phyloP scores from a whole-genome alignment of 2,888 invertebrate species.

The Cryptosula pallasiana region DNA sequence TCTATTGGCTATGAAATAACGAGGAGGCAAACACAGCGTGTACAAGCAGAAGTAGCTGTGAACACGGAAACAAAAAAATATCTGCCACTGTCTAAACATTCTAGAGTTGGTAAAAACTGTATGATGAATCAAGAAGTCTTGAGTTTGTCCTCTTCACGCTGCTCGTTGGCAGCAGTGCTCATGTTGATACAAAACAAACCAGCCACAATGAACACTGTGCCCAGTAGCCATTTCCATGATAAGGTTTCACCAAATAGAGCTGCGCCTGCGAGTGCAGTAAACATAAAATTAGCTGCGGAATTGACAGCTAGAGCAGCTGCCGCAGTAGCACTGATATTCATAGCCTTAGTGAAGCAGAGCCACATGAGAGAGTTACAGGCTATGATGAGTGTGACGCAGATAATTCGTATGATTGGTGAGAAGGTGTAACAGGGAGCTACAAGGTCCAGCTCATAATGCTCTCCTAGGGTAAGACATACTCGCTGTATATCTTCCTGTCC shows the following conservation, averaged over 20 bases:
- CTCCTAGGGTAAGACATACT: not conserved
- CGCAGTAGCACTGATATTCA: constrained; percentile 9
- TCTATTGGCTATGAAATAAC: too few species aligned
- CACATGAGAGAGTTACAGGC: constrained; percentile 16
- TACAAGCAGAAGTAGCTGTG: too few species aligned
- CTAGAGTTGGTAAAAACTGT: too few species aligned
- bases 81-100: too few species aligned
- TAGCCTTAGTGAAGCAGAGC: not conserved
- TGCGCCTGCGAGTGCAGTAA: constrained; percentile 8
- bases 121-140: constrained; percentile 3
- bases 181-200: not conserved
- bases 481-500: not conserved
- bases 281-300: constrained; percentile 8
- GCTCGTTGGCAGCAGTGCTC: not conserved
- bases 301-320: constrained; percentile 8
- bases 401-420: not conserved
- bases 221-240: not conserved
- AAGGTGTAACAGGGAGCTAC: not conserved
- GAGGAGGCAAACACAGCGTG: too few species aligned
- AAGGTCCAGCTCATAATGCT: not conserved
- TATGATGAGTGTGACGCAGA: not conserved
- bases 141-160: not conserved
- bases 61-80: too few species aligned
- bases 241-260: not conserved
- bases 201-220: not conserved